Evolutionary conservation across 1,140 invertebrate genomes (phyloP), one percentile per base, ranked within the genome.

Genomic region (Medauroidea extradentata): DNA sequence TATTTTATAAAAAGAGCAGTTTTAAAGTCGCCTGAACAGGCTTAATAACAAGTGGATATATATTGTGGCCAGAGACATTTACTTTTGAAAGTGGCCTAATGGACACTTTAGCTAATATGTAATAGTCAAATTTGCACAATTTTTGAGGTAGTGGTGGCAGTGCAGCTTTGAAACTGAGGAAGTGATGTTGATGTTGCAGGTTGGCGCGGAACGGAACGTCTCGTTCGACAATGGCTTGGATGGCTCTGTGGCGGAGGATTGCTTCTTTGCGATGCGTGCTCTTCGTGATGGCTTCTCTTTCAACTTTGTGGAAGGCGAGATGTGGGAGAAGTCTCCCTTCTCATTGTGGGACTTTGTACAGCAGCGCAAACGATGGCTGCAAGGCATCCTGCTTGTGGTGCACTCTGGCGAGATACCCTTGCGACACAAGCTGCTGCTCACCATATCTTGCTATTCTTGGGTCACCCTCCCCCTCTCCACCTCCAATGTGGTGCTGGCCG

Each of bases 261-360:
- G 94, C 71, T 98, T 87, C 71, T 98, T 98, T 78, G 93, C 91
- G 0, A 95, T 98, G 90, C 87, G 89, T 59, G 96, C 95, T 0
- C 92, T 88, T 69, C 82, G 83, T 54, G 80, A 90, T 72, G 91
- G 91, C 9, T 93, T 89, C 69, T 83, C 86, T 1, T 96, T 96
- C 71, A 93, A 94, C 69, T 96, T 96, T 74, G 85, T 97, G 60
- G 93, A 96, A 71, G 94, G 95, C 18, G 94, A 97, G 77, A 97
- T 98, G 94, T 94, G 93, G 87, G 95, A 98, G 73, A 96, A 98
- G 71, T 95, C 92, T 16, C 95, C 96, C 7, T 99, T 98, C 70
- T 94, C 93, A 1, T 74, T 96, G 1, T 88, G 88, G 81, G 96
- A 99, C 73, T 96, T 97, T 70, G 82, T 98, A 41, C 93, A 96